Evolutionary conservation across 2,113 vertebrate species (phyloP).

Genomic region (rat (Rattus norvegicus)): GRCr8 NC_086023.1:143072001-143072500

Average conservation of each 20-base stretch:
- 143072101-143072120: constrained; percentile 50
- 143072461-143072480: neutral
- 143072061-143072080: neutral
- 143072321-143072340: neutral
- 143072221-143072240: neutral
- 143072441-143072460: neutral
- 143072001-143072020: neutral
- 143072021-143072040: constrained; percentile 59
- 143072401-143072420: neutral
- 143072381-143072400: neutral
- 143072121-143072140: neutral
- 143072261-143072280: neutral
- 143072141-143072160: neutral
- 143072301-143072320: neutral
- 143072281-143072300: neutral
- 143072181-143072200: neutral
- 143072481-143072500: constrained; percentile 35
- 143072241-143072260: neutral
- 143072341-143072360: neutral
- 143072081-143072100: constrained; percentile 23
- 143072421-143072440: neutral
- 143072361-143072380: neutral
- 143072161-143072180: neutral
- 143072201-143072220: neutral
- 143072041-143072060: neutral